Base-by-base conservation (phyloP, 1,140 invertebrate species). In the Lamellibrachia luymesi region DNA sequence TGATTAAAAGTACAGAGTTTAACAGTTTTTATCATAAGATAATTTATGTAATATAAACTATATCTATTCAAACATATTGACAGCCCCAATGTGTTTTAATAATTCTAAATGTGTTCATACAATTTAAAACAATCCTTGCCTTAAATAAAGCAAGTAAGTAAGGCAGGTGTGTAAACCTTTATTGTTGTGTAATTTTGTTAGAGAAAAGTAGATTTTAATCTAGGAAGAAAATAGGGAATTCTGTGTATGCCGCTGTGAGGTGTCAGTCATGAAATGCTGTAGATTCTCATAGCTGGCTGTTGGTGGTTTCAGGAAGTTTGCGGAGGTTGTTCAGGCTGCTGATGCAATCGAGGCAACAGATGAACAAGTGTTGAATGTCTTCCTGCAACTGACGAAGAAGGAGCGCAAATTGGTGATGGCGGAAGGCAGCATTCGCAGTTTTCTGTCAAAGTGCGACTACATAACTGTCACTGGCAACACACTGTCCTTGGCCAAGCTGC, bases 401-500 rank as follows among this genome's bases (percentile, higher is more conserved):
- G 90, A 91, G 50, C 90, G 90, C 90, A 91, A 91, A n/a, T 91
- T 91, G 90, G 50, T 91, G 38, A 91, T 91, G 90, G 90, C 50
- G 2, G 49, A 91, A 50, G 90, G 90, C 38, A 50, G 49, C 38
- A 91, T 91, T n/a, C 38, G 50, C 10, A 51, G 49, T n/a, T 91
- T 91, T 22, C 90, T 91, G 13, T 91, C 90, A 25, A 91, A 91
- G 50, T 91, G 90, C 22, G 17, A 10, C 10, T 91, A 91, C 50
- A 91, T 91, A 13, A 25, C 25, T 25, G 50, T 91, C 50, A 51
- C 6, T 51, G 90, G 90, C 38, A 91, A 91, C 50, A 91, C 90
- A 80, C 64, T 80, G 64, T 80, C 6, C 64, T 22, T 17, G 6
- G 0, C 64, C 7, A 2, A 80, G 64, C 64, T 22, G 5, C 64